phyloP scores from a whole-genome alignment of 2,113 vertebrate species.

The Corapipo altera region DNA sequence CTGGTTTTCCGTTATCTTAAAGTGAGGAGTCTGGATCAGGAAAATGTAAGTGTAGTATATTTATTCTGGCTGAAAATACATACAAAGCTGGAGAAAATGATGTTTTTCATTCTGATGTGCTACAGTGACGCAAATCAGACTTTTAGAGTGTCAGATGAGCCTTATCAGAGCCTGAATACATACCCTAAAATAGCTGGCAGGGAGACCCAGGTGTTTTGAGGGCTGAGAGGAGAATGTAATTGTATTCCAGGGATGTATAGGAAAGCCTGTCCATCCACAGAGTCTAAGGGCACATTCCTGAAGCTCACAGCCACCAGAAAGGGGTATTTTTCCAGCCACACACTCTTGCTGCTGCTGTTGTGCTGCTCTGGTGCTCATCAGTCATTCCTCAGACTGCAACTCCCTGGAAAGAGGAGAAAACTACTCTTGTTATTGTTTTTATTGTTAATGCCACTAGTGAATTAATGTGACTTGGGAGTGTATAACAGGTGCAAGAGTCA shows the following conservation, averaged over 20 bases:
- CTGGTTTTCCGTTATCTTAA: constrained; percentile 46
- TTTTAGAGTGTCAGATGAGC: background rate
- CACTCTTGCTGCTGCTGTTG: background rate
- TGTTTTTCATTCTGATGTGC: background rate
- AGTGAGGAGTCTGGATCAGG: constrained; percentile 49
- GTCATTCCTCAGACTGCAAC: background rate
- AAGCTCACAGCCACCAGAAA: background rate
- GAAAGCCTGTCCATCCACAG: background rate
- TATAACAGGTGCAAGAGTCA: background rate
- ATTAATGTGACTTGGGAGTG: background rate
- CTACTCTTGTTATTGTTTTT: background rate
- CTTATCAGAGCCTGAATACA: background rate
- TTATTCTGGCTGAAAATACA: constrained; percentile 30
- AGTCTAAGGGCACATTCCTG: background rate
- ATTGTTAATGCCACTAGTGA: background rate
- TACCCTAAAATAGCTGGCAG: background rate
- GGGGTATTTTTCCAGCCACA: background rate
- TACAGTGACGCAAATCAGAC: background rate
- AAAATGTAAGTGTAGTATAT: constrained; percentile 43
- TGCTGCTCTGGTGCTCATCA: background rate
- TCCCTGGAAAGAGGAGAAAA: background rate
- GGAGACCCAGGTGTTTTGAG: background rate
- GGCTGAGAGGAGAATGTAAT: background rate
- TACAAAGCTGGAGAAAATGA: constrained; percentile 9
- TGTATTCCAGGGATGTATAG: background rate